phyloP scores from a whole-genome alignment of 2,888 invertebrate species.

The Athalia circularis region DNA sequence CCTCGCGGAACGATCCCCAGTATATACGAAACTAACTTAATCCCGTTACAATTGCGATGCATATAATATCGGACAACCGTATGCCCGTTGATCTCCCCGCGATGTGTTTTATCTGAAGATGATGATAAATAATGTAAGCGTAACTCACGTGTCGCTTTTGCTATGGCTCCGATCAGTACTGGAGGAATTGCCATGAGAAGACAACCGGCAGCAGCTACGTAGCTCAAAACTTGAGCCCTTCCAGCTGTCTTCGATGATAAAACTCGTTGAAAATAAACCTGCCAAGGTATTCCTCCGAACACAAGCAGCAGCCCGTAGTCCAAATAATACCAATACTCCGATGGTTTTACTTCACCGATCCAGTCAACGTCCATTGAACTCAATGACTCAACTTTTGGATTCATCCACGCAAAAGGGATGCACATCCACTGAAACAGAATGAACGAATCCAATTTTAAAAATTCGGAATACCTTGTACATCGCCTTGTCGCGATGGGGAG shows the following conservation, averaged over 20 bases:
- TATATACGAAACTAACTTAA: conserved; percentile 44
- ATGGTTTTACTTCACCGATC: conserved; percentile 87
- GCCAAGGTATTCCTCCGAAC: conserved; percentile 98
- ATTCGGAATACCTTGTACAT: too few species aligned
- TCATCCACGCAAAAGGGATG: conserved; percentile 95
- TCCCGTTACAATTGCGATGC: conserved; percentile 40
- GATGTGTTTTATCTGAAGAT: background rate
- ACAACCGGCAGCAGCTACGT: conserved; percentile 96
- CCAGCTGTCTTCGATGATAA: conserved; percentile 96
- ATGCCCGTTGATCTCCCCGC: conserved; percentile 15
- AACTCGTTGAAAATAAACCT: conserved; percentile 98
- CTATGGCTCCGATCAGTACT: conserved; percentile 97
- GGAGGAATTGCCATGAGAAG: conserved; percentile 98
- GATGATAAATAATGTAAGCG: background rate
- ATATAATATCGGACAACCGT: conserved; percentile 3
- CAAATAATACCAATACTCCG: conserved; percentile 87
- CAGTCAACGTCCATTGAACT: conserved; percentile 90
- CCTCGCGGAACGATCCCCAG: conserved; percentile 14
- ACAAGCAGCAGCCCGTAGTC: conserved; percentile 93
- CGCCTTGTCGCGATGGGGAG: too few species aligned
- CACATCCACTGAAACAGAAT: conserved; percentile 87
- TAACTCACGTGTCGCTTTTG: conserved; percentile 91
- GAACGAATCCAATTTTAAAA: too few species aligned
- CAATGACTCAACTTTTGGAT: conserved; percentile 89
- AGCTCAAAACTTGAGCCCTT: conserved; percentile 95